phyloP scores from a whole-genome alignment of 2,888 invertebrate genomes.

The Sarcophaga variegata region DNA sequence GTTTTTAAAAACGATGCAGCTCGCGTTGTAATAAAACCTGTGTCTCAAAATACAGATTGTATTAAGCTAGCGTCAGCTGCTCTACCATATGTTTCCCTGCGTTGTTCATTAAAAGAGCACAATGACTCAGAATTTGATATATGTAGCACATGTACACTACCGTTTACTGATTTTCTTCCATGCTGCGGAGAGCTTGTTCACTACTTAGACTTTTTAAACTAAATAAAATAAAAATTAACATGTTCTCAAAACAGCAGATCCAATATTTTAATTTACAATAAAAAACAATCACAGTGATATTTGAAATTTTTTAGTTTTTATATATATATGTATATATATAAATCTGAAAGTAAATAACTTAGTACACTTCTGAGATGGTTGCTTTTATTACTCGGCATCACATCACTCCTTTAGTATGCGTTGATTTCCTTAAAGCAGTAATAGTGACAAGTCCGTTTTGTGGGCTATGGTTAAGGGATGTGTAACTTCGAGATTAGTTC shows the following conservation, averaged over 20 bases:
- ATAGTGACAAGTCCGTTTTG: constrained; percentile 21
- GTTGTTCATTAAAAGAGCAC: background rate
- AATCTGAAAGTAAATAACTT: constrained; percentile 72
- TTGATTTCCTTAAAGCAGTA: background rate
- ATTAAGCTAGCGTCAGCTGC: background rate
- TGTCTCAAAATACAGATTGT: background rate
- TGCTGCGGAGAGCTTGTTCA: no score
- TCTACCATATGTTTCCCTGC: background rate
- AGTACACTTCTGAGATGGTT: constrained; percentile 70
- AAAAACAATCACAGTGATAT: constrained; percentile 82
- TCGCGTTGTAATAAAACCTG: background rate
- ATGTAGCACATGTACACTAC: constrained; percentile 44
- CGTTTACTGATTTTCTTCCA: background rate
- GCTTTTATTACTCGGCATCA: constrained; percentile 50
- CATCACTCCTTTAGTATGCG: constrained; percentile 33
- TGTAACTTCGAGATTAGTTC: constrained; percentile 60
- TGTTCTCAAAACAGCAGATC: constrained; percentile 82
- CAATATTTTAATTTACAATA: constrained; percentile 82
- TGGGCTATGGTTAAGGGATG: constrained; percentile 66
- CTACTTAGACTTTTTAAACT: no score
- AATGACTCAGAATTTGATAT: background rate
- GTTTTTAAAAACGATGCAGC: background rate
- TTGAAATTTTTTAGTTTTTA: constrained; percentile 76
- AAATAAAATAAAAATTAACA: constrained; percentile 61
- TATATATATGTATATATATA: constrained; percentile 65